Evolutionary conservation across 1,140 invertebrate species (phyloP).

Genomic region (Magallana angulata): DNA sequence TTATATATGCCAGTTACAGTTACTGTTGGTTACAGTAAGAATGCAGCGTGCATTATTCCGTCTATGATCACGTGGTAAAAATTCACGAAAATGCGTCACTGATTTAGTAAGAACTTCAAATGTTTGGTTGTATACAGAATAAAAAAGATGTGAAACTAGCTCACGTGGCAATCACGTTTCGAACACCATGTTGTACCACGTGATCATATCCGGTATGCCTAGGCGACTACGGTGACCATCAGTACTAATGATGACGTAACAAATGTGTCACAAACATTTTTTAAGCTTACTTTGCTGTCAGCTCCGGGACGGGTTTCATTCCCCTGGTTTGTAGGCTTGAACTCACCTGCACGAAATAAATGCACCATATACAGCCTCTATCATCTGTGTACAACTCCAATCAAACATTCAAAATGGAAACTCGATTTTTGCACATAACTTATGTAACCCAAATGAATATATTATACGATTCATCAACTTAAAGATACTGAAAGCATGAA

Average conservation of each 20-base stretch:
- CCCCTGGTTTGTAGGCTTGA: slow-evolving; percentile 51
- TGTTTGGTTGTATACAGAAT: too few species aligned
- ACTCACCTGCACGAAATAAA: slow-evolving; percentile 49
- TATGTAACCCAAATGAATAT: neutral
- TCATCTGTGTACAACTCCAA: slow-evolving; percentile 19
- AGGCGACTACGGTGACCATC: neutral
- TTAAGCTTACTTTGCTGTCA: slow-evolving; percentile 27
- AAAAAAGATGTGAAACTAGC: too few species aligned
- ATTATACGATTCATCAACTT: neutral
- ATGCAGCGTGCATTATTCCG: neutral
- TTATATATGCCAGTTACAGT: too few species aligned
- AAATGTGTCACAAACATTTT: neutral
- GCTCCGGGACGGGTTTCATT: slow-evolving; percentile 35
- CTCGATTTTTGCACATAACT: neutral
- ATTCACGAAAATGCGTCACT: too few species aligned
- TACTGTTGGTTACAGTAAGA: neutral
- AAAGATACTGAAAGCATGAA: too few species aligned
- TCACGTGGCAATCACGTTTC: neutral
- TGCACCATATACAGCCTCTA: slow-evolving; percentile 21
- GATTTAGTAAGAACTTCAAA: too few species aligned
- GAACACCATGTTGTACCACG: neutral
- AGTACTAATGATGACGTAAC: neutral
- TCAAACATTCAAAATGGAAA: neutral
- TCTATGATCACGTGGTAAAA: neutral
- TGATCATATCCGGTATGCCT: neutral